Conservation (phyloP, 2,888 invertebrate species). For the Hecatera dysodea region DNA sequence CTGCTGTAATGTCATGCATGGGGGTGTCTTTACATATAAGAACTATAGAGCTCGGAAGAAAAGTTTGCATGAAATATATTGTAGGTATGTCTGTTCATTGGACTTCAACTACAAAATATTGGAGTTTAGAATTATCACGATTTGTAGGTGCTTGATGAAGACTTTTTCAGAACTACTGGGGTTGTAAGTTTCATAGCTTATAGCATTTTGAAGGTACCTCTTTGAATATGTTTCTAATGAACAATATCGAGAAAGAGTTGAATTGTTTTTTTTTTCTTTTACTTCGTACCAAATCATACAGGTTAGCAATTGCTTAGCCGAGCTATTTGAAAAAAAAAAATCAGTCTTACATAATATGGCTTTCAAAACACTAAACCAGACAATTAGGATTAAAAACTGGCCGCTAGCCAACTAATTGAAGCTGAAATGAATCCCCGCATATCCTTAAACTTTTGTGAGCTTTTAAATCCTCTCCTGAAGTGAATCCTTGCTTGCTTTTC, state of each 20-base stretch:
- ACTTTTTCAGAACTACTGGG: neutral
- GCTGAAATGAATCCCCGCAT: neutral
- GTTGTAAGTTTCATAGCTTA: neutral
- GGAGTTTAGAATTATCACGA: neutral
- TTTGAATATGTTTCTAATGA: no score
- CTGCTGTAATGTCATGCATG: neutral
- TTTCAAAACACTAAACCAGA: neutral
- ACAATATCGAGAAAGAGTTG: no score
- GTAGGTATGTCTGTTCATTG: neutral
- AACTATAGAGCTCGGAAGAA: neutral
- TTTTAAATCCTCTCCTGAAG: constrained; percentile 6
- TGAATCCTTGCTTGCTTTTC: neutral
- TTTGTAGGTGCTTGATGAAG: neutral
- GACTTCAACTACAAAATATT: neutral
- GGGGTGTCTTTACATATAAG: neutral
- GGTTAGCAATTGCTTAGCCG: neutral
- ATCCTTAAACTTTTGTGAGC: constrained; percentile 1
- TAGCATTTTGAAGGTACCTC: no score
- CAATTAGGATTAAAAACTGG: neutral
- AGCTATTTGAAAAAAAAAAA: neutral
- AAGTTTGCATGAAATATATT: neutral
- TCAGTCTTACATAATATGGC: neutral
- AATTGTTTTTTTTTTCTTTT: no score
- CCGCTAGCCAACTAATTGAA: neutral
- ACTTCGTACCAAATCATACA: no score